A percentile compares a stretch with the other conserved stretches of the same genome.
These are phyloP conservation scores for Cosmorhoe ocellata DNA, from an alignment of 2,888 invertebrate species.

Conservation along the genomic window DNA sequence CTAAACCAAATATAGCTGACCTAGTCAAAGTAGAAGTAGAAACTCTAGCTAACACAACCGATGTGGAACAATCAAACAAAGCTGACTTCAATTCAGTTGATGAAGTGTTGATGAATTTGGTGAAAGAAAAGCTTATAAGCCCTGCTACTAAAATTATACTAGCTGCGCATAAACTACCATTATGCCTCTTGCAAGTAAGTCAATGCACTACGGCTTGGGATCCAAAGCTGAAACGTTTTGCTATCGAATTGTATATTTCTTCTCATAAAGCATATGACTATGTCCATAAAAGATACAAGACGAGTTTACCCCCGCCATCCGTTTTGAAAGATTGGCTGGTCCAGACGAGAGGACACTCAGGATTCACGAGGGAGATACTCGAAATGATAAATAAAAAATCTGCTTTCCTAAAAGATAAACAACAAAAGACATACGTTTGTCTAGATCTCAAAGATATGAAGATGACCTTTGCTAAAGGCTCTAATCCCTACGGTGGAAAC, in stretches of 20 bases:
- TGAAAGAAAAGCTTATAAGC: background rate
- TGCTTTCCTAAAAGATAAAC: background rate
- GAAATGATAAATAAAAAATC: conserved; percentile 1
- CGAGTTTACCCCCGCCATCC: background rate
- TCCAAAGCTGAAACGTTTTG: conserved; percentile 2
- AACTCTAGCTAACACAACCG: no score
- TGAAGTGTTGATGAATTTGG: no score
- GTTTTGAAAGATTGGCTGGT: conserved; percentile 6
- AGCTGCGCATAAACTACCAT: background rate
- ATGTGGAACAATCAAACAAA: no score
- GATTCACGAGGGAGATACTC: conserved; percentile 13
- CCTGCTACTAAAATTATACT: background rate
- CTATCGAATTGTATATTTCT: conserved; percentile 5
- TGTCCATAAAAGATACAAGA: no score
- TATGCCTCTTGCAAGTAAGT: background rate
- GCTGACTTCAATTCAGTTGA: no score
- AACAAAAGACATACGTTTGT: background rate
- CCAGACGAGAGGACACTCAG: background rate
- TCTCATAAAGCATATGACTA: conserved; percentile 11
- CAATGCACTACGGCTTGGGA: background rate
- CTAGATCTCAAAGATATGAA: conserved; percentile 7
- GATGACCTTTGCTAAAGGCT: background rate
- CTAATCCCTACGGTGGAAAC: background rate
- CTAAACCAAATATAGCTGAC: background rate
- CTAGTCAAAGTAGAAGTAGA: background rate